Percentiles rank a stretch among this genome's conserved stretches.
These are phyloP conservation scores for Hyles euphorbiae DNA, from an alignment of 1,140 invertebrate genomes.

Conservation along the genomic window DNA sequence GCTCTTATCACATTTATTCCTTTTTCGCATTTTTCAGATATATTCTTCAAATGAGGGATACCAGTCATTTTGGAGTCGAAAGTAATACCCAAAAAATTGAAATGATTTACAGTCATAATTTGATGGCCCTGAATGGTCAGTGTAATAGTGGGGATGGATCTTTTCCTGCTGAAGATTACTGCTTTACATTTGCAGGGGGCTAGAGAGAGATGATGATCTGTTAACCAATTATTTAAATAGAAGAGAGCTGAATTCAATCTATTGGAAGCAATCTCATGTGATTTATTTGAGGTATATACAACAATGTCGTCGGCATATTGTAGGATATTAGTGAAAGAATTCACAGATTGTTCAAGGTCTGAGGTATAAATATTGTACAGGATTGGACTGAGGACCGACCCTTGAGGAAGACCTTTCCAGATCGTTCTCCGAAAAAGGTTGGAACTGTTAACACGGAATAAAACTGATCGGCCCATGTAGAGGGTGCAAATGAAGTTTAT, in stretches of 20 bases:
- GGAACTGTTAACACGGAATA: too few species aligned
- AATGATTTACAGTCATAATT: too few species aligned
- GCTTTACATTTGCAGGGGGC: neutral
- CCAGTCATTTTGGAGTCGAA: too few species aligned
- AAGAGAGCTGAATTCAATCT: neutral
- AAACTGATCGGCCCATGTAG: too few species aligned
- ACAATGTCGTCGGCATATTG: neutral
- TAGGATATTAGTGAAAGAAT: slow-evolving; percentile 4
- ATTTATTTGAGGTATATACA: neutral
- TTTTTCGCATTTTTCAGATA: too few species aligned
- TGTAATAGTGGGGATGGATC: too few species aligned
- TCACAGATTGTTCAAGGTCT: slow-evolving; percentile 8
- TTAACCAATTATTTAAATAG: neutral
- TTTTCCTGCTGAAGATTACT: neutral
- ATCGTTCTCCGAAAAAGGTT: slow-evolving; percentile 5
- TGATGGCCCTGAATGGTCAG: too few species aligned
- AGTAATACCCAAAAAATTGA: too few species aligned
- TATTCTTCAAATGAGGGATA: too few species aligned
- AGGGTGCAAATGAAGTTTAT: too few species aligned
- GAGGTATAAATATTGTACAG: slow-evolving; percentile 22
- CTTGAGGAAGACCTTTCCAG: slow-evolving; percentile 23
- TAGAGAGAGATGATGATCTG: neutral
- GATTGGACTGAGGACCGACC: slow-evolving; percentile 20
- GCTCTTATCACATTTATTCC: too few species aligned
- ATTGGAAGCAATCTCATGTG: neutral